Percentiles rank a stretch among this genome's conserved stretches.
Conservation (phyloP, 2,113 vertebrate species). For the Struthio camelus region DNA sequence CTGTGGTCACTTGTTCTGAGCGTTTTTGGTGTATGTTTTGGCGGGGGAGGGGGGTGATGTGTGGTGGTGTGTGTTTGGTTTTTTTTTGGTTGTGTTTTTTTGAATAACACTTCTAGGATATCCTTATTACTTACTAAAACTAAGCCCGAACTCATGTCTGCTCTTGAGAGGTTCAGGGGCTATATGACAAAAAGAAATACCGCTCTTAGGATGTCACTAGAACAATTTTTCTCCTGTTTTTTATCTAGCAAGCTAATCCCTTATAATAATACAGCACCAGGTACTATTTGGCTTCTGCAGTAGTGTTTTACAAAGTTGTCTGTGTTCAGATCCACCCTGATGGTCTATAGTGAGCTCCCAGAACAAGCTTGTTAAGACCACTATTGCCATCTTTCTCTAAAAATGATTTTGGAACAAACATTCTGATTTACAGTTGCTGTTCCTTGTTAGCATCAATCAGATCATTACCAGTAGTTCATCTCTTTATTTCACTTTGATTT, state of each 20-base stretch:
- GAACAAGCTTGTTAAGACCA: background rate
- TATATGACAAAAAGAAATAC: background rate
- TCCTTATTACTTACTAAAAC: background rate
- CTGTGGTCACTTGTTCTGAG: background rate
- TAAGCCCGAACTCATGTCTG: accelerated
- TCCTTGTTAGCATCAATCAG: background rate
- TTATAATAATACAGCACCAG: accelerated
- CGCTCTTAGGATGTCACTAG: background rate
- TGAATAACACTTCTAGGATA: background rate
- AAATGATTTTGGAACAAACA: background rate
- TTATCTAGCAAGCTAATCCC: background rate
- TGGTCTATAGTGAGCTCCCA: background rate
- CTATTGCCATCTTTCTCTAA: background rate
- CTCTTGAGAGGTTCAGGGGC: background rate
- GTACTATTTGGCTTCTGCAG: background rate
- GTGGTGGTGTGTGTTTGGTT: too few species aligned
- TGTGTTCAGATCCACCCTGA: background rate
- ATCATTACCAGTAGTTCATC: background rate
- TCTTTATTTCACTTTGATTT: background rate
- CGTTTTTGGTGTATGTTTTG: too few species aligned
- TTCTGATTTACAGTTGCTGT: background rate
- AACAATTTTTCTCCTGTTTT: background rate
- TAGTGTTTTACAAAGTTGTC: background rate
- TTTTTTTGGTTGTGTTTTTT: too few species aligned
- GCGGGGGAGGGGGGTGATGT: too few species aligned